These are phyloP conservation scores for Acanthosepion lycidas DNA, from an alignment of 2,888 invertebrate genomes.

Conservation along the genomic window DNA sequence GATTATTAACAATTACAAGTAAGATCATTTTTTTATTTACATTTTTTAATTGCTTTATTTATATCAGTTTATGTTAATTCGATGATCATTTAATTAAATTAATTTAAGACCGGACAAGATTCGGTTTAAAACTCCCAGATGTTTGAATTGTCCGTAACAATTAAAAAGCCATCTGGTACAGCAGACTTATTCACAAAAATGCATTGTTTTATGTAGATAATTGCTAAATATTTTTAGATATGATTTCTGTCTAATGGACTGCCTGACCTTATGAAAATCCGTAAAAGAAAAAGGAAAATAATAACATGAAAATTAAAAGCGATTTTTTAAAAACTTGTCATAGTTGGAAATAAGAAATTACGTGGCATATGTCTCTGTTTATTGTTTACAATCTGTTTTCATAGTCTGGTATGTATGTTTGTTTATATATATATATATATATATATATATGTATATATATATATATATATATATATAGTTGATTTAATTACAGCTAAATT, in stretches of 20 bases:
- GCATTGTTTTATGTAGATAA: background rate
- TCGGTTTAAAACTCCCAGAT: background rate
- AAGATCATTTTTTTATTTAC: background rate
- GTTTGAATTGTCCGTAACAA: background rate
- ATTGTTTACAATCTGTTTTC: background rate
- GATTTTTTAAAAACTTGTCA: background rate
- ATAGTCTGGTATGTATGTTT: no score
- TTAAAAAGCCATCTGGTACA: background rate
- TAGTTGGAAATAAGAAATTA: background rate
- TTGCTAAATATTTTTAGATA: background rate
- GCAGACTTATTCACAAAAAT: background rate
- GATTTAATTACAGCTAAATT: no score
- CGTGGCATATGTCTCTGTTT: background rate
- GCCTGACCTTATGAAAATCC: background rate
- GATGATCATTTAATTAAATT: background rate
- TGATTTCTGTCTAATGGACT: background rate
- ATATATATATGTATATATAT: no score
- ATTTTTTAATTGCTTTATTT: no score
- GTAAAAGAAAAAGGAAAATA: no score
- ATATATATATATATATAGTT: no score
- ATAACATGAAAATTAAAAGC: no score
- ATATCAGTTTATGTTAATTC: background rate
- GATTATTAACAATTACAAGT: slow-evolving; percentile 6
- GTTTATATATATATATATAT: no score
- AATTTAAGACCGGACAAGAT: background rate